Conservation (phyloP, 2,888 invertebrate genomes). For the Calameuta pallipes region DNA sequence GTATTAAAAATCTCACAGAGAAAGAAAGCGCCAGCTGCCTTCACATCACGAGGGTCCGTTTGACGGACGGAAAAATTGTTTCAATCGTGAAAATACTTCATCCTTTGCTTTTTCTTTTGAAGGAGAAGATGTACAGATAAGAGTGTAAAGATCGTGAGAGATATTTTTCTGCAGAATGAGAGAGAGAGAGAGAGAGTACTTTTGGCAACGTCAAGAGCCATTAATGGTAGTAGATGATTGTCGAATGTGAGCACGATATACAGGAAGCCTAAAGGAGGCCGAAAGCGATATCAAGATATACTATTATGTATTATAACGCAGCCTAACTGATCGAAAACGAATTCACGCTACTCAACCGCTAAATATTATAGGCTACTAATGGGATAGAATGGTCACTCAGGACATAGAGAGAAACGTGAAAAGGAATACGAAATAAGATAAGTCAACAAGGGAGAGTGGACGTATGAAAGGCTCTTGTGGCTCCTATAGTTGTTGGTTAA, state of each 20-base stretch:
- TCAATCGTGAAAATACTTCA: neutral
- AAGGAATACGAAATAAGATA: neutral
- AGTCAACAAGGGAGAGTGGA: neutral
- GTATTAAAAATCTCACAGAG: neutral
- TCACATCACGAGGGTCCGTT: neutral
- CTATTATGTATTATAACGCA: neutral
- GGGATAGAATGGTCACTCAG: neutral
- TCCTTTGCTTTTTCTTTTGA: neutral
- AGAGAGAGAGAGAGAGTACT: neutral
- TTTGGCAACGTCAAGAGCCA: neutral
- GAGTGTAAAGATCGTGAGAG: neutral
- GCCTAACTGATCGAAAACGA: neutral
- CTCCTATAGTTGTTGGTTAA: neutral
- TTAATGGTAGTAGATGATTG: neutral
- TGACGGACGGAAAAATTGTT: neutral
- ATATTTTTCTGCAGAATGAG: slow-evolving; percentile 10
- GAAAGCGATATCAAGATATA: slow-evolving; percentile 4
- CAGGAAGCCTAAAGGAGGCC: slow-evolving; percentile 3
- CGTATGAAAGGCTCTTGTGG: neutral
- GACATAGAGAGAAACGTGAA: neutral
- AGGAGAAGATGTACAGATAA: neutral
- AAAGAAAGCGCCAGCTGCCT: neutral
- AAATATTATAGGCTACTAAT: neutral
- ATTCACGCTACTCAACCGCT: neutral
- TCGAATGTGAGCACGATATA: neutral